Base-by-base conservation (phyloP, 2,113 vertebrate species). In the Gavialis gangeticus region DNA sequence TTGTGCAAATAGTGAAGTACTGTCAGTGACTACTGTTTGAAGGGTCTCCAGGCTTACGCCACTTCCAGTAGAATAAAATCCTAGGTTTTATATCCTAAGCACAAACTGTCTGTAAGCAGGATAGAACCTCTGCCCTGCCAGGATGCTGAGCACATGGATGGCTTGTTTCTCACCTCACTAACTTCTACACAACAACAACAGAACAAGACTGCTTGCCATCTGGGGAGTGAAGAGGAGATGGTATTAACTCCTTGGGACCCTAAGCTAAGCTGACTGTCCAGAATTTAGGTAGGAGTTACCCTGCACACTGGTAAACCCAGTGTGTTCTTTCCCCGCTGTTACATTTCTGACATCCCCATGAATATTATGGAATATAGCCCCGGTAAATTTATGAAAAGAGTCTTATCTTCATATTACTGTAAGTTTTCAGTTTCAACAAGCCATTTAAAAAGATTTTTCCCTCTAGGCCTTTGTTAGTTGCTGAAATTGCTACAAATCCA, bases 391-490 rank as follows among this genome's bases (percentile, higher is more conserved):
- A 37, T 62, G 64, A 84, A 94, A 89, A 83, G 22, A 76, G 84
- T 60, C 55, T 89, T 55, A 87, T 4, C 17, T 83, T 88, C 25
- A 28, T 59, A 55, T 28, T 86, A 27, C 21, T 75, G 0, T 22
- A 81, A 64, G n/a, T 88, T 76, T 88, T 12, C 3, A 0, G 18
- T 79, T 94, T 94, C 76, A 89, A 73, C 4, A 88, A 75, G 84
- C 18, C 63, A 63, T 81, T 81, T 90, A 75, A 82, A 85, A 56
- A 89, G 37, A 55, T 27, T 2, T 85, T 88, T 83, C 82, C 78
- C 25, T 37, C 75, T 88, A 64, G 75, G 82, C 73, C 25, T 28
- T 12, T 87, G 58, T 86, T 96, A 90, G 95, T 87, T 34, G 80
- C 54, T 77, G 64, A 87, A 91, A 76, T 58, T 82, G 46, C 76